phyloP scores from a whole-genome alignment of 2,797 vertebrate genomes.

The Melanotaenia boesemani region DNA sequence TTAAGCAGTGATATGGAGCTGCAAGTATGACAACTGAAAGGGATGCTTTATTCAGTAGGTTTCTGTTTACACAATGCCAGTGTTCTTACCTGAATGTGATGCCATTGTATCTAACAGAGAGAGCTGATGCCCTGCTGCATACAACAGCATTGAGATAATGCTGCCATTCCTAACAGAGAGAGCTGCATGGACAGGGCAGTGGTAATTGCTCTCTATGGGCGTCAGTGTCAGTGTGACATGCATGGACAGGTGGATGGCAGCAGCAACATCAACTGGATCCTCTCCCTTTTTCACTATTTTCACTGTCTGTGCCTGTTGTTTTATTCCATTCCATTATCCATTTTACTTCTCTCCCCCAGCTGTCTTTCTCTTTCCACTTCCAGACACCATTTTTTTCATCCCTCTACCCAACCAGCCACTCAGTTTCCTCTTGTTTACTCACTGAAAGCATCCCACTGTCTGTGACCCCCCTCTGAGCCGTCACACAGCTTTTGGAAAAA shows the following conservation, averaged over 20 bases:
- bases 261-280: slow-evolving; percentile 21
- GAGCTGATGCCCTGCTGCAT: slow-evolving; percentile 27
- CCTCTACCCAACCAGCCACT: slow-evolving; percentile 14
- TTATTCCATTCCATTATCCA: slow-evolving; percentile 12
- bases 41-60: slow-evolving; percentile 12
- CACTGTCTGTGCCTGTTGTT: slow-evolving; percentile 11
- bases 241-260: slow-evolving; percentile 51
- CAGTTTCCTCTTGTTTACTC: slow-evolving; percentile 46
- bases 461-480: slow-evolving; percentile 14
- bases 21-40: slow-evolving; percentile 24
- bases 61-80: slow-evolving; percentile 9
- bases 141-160: slow-evolving; percentile 32
- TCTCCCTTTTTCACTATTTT: not conserved
- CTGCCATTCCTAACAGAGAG: slow-evolving; percentile 59
- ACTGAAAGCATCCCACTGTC: slow-evolving; percentile 41
- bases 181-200: slow-evolving; percentile 42
- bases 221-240: slow-evolving; percentile 42
- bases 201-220: slow-evolving; percentile 54
- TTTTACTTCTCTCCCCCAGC: slow-evolving; percentile 2
- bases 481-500: slow-evolving; percentile 42
- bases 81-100: slow-evolving; percentile 25
- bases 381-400: not conserved
- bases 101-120: slow-evolving; percentile 36
- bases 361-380: slow-evolving; percentile 17
- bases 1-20: not conserved